phyloP scores from a whole-genome alignment of 2,113 vertebrate genomes.

The Raja brachyura region DNA sequence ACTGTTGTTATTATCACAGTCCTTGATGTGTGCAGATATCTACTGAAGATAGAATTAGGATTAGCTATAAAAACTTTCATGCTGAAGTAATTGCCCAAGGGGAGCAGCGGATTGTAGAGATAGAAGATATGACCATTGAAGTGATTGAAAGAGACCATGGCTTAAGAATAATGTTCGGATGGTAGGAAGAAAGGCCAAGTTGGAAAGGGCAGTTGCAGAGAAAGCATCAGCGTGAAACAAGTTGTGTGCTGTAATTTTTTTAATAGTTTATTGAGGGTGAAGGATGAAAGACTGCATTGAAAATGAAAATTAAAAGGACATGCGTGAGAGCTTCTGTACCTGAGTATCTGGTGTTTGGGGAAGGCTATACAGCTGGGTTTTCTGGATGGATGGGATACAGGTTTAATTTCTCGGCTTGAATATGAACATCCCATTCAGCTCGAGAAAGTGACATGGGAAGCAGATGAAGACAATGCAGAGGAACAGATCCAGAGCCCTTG shows the following conservation, averaged over 20 bases:
- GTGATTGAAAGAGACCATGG: not conserved
- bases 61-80: not conserved
- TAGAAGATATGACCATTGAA: not conserved
- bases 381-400: not conserved
- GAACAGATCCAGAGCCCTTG: not conserved
- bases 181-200: not conserved
- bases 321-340: not conserved
- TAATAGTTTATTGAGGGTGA: not conserved
- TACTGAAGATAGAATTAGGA: not conserved
- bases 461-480: not conserved
- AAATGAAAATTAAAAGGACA: not conserved
- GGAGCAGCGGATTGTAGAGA: not conserved
- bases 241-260: not conserved
- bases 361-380: not conserved
- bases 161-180: not conserved
- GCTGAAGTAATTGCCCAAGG: not conserved
- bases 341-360: not conserved
- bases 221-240: not conserved
- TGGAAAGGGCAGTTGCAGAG: not conserved
- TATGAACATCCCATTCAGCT: not conserved
- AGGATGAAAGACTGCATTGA: not conserved
- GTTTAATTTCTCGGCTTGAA: not conserved
- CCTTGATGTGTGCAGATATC: not conserved
- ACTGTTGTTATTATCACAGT: not conserved
- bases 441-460: not conserved